Conservation (phyloP, 2,113 vertebrate species). For the Coregonus clupeaformis region DNA sequence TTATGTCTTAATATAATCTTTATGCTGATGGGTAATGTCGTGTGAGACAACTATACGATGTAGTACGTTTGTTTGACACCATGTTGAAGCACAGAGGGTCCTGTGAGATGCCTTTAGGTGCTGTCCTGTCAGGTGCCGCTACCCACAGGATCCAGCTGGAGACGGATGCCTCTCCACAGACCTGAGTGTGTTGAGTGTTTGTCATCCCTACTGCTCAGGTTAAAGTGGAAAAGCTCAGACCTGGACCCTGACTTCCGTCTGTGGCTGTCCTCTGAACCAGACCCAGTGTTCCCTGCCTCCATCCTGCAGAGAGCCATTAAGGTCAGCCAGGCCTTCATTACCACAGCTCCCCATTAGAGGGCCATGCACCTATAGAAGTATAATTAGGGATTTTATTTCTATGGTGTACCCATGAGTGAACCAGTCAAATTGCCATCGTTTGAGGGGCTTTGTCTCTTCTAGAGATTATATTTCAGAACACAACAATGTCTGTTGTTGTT, state of each 20-base stretch:
- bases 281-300: conserved; percentile 18
- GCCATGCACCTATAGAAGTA: neutral
- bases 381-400: neutral
- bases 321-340: neutral
- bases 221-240: conserved; percentile 10
- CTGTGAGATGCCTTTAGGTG: too few species aligned
- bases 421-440: too few species aligned
- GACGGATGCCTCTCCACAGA: neutral
- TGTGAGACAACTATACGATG: neutral
- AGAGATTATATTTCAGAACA: neutral
- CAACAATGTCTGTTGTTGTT: neutral
- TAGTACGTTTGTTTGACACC: neutral
- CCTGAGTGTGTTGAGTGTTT: neutral
- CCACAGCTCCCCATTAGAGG: conserved; percentile 2
- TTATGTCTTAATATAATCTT: neutral
- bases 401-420: neutral
- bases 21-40: neutral
- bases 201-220: neutral
- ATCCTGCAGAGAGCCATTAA: conserved; percentile 13
- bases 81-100: neutral
- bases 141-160: too few species aligned
- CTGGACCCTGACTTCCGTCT: conserved; percentile 23
- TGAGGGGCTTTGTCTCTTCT: neutral
- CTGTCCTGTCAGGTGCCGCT: too few species aligned
- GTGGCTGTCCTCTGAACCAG: conserved; percentile 20